Conservation (phyloP, 2,113 vertebrate genomes). For the Melanerpes formicivorus region DNA sequence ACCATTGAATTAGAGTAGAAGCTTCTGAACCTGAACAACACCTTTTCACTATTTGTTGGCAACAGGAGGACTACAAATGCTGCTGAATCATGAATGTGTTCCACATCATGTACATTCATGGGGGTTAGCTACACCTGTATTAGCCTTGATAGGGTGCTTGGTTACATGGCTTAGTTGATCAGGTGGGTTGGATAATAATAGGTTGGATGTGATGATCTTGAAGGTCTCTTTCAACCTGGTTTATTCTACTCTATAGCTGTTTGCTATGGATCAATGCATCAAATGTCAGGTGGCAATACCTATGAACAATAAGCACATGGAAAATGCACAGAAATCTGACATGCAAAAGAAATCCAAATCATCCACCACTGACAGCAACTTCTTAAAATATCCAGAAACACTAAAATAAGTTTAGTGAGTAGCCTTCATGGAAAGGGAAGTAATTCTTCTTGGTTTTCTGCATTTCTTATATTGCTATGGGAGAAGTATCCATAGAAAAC, state of each 20-base stretch:
- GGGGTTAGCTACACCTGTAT: neutral
- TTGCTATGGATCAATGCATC: neutral
- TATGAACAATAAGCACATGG: neutral
- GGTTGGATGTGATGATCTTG: too few species aligned
- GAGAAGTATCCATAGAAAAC: neutral
- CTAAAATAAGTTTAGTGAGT: neutral
- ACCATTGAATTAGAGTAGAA: neutral
- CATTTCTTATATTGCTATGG: neutral
- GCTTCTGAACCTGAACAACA: fast-evolving
- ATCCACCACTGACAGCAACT: neutral
- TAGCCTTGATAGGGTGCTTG: neutral
- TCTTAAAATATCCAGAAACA: neutral
- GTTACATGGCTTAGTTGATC: too few species aligned
- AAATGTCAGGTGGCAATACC: neutral
- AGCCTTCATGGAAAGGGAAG: neutral
- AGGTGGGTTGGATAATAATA: too few species aligned
- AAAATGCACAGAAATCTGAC: neutral
- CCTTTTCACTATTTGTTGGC: neutral
- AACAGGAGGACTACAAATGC: neutral
- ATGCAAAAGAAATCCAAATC: neutral
- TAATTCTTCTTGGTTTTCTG: neutral
- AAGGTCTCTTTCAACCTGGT: too few species aligned
- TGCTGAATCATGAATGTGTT: neutral
- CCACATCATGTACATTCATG: too few species aligned
- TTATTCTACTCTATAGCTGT: neutral